Evolutionary conservation across 2,113 vertebrate species (phyloP).

Genomic region (Alligator sinensis): DNA sequence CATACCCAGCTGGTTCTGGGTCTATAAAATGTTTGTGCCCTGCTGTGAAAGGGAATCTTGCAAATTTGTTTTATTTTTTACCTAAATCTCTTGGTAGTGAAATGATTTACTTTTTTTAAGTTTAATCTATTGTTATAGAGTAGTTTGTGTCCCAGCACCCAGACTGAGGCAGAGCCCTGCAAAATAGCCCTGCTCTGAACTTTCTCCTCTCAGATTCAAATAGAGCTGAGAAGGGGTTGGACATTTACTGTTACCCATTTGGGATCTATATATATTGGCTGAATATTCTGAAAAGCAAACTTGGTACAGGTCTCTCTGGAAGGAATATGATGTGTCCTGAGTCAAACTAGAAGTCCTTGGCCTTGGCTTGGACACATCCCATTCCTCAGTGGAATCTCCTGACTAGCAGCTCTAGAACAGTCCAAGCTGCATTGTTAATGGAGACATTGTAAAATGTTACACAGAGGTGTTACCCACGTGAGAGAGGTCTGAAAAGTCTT

Average conservation of each 20-base stretch:
- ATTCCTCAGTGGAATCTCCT: background rate
- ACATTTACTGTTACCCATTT: background rate
- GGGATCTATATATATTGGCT: background rate
- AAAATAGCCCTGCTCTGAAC: background rate
- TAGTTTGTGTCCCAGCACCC: background rate
- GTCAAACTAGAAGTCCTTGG: background rate
- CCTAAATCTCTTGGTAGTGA: background rate
- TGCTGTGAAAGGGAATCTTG: background rate
- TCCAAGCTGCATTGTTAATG: background rate
- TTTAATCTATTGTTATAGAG: background rate
- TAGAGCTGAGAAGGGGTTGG: background rate
- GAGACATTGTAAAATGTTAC: background rate
- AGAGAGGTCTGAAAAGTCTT: background rate
- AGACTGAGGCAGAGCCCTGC: background rate
- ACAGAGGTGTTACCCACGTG: background rate
- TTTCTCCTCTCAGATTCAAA: background rate
- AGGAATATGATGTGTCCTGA: background rate
- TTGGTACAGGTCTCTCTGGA: background rate
- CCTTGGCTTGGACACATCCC: background rate
- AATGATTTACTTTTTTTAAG: background rate
- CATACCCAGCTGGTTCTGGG: background rate
- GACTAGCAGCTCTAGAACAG: background rate
- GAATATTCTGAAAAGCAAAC: rapidly evolving
- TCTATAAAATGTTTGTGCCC: background rate
- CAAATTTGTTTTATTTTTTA: background rate